Evolutionary conservation across 2,888 invertebrate species (phyloP), one percentile per base, ranked within the genome.

Genomic region (Nyleta sp.): DNA sequence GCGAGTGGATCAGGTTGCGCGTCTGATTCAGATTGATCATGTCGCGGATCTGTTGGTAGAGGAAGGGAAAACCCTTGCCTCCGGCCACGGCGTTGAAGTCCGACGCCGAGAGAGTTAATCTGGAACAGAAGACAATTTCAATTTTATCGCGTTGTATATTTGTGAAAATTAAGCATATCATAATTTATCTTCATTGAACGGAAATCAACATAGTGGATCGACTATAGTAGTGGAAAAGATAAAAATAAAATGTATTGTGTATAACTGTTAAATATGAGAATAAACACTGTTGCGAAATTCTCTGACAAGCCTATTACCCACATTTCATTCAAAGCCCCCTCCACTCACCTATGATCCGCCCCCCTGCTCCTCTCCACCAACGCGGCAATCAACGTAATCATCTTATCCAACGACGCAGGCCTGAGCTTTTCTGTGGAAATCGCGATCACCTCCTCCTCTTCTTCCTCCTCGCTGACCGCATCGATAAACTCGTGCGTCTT

Each of bases 1-100:
- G 92, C 13, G 97, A 97, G 91, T 97, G 97, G 83, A 98, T 96
- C 71, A 98, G 92, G 90, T 97, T 96, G 81, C 97, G 94, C 2
- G 98, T 98, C 91, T 98, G 97, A 87, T 96, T 95, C 42, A 97
- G 92, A 91, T 98, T 98, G 79, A 98, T 95, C 85, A 96, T 96
- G 91, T 98, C 98, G 82, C 97, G 95, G 59, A 98, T 97, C 92
- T 98, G 98, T 91, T 98, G 98, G 91, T 97, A 97, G 79, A 98
- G 92, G 91, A 98, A 98, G 28, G 97, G 96, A 90, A 97, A 98
- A 11, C 96, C 96, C 95, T 97, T 98, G 79, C 97, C 96, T 67
- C 96, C 96, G 18, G 97, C 94, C 22, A 98, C 93, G 1, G 97
- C 95, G 85, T 94, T 94, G 60, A 96, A 95, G 89, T 98, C 98